Evolutionary conservation across 2,797 vertebrate genomes (phyloP), one percentile per base, ranked within the genome.

Genomic region (Champsocephalus esox): DNA sequence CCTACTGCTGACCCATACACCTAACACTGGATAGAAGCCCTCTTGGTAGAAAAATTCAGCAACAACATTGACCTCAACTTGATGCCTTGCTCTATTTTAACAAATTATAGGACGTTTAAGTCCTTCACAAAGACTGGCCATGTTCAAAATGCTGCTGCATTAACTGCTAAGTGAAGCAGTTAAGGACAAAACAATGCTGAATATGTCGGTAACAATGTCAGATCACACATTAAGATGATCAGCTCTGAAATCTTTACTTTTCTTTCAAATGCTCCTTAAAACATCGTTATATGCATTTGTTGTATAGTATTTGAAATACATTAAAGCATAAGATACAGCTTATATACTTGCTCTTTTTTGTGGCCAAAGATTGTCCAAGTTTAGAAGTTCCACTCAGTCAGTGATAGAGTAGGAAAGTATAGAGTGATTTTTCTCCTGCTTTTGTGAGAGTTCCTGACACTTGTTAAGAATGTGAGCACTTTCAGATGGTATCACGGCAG

Each of bases 381-480:
- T 56, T 1, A 21, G 56, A 63, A 21, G 1, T 14, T 65, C n/a
- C 49, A 12, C 21, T 9, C 45, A 32, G 16, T 45, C 32, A 34
- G 13, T 17, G 13, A 65, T 21, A 43, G 45, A 61, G 48, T 12
- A 9, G 24, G 24, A 21, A 48, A 64, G 21, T 46, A 4, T 17
- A n/a, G 19, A 16, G 13, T 9, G 2, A 67, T 5, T 24, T 56
- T 65, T 55, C 14, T 65, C 56, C 10, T 41, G 11, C 14, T n/a
- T 54, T 24, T 7, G 17, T 2, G 57, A 66, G 44, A 51, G 12
- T 43, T 38, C 34, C 38, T 67, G 59, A 70, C 70, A 70, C 34
- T 49, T 21, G 10, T 8, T 17, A 49, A 51, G 19, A 80, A 74
- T 66, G 51, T 59, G 71, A 58, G 24, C 55, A 24, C 57, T 55